These are phyloP conservation scores for Scopus umbretta DNA, from an alignment of 2,113 vertebrate species.

Conservation along the genomic window DNA sequence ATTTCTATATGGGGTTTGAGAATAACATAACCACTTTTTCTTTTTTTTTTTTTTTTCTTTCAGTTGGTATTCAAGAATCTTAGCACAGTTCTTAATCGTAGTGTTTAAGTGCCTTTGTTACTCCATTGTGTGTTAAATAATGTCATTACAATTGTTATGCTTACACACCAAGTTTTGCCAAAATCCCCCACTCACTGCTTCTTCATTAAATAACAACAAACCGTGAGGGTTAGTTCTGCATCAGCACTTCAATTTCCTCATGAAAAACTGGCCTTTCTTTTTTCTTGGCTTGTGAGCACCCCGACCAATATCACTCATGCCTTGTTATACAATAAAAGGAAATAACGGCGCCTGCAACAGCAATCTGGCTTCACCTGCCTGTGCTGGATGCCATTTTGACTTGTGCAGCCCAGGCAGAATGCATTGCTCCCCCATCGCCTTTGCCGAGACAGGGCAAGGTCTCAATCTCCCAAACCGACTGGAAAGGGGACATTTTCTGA, in stretches of 20 bases:
- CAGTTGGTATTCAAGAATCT: neutral
- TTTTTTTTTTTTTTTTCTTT: neutral
- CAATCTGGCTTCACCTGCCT: neutral
- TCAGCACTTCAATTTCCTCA: slow-evolving; percentile 61
- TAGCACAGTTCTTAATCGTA: neutral
- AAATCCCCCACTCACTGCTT: slow-evolving; percentile 49
- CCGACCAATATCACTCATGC: slow-evolving; percentile 29
- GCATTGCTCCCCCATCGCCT: neutral
- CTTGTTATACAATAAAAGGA: slow-evolving; percentile 45
- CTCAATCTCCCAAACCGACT: neutral
- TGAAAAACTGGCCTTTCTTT: slow-evolving; percentile 59
- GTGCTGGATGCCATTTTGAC: neutral
- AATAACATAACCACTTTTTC: neutral
- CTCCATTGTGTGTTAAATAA: slow-evolving; percentile 45
- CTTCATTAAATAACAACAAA: slow-evolving; percentile 65
- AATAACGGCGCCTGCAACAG: neutral
- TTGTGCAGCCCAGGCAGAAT: neutral
- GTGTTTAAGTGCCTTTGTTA: neutral
- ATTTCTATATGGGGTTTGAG: neutral
- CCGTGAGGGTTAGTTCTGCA: slow-evolving; percentile 58
- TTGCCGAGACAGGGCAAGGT: neutral
- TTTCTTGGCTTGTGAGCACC: slow-evolving; percentile 48
- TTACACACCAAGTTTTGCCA: slow-evolving; percentile 48
- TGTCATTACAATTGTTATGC: slow-evolving; percentile 38
- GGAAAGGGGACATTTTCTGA: neutral